phyloP scores from a whole-genome alignment of 1,140 invertebrate genomes.

The Aphaenogaster floridana region DNA sequence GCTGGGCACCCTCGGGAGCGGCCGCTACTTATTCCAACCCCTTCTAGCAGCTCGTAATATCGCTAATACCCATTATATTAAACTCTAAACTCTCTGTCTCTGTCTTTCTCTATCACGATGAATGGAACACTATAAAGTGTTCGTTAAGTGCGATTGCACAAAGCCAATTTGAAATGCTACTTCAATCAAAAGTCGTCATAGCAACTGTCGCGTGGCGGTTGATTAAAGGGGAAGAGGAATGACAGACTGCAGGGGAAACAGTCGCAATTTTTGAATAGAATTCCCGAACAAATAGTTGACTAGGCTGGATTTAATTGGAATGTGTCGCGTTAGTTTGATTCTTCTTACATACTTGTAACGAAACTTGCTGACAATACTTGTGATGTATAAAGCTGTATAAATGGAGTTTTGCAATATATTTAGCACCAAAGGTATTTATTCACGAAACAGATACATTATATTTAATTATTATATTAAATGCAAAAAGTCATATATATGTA shows the following conservation, averaged over 20 bases:
- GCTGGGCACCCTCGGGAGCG: constrained; percentile 58
- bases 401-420: constrained; percentile 8
- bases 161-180: constrained; percentile 71
- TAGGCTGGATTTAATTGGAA: neutral
- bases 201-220: constrained; percentile 57
- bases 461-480: constrained; percentile 16
- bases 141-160: constrained; percentile 74
- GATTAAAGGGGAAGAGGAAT: constrained; percentile 61
- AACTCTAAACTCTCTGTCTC: constrained; percentile 50
- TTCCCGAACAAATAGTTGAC: constrained; percentile 14
- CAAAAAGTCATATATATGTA: neutral
- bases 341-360: neutral
- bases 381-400: neutral
- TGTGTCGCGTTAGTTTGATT: neutral
- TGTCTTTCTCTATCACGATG: constrained; percentile 12
- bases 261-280: constrained; percentile 21
- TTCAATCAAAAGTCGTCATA: constrained; percentile 76
- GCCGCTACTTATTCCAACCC: constrained; percentile 57
- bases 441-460: neutral
- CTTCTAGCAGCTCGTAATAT: constrained; percentile 68
- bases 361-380: neutral
- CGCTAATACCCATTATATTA: constrained; percentile 75
- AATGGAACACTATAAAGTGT: constrained; percentile 57
- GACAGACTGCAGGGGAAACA: neutral
- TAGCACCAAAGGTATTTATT: neutral